Evolutionary conservation across 2,113 vertebrate genomes (phyloP).

Genomic region (Centrocercus urophasianus): DNA sequence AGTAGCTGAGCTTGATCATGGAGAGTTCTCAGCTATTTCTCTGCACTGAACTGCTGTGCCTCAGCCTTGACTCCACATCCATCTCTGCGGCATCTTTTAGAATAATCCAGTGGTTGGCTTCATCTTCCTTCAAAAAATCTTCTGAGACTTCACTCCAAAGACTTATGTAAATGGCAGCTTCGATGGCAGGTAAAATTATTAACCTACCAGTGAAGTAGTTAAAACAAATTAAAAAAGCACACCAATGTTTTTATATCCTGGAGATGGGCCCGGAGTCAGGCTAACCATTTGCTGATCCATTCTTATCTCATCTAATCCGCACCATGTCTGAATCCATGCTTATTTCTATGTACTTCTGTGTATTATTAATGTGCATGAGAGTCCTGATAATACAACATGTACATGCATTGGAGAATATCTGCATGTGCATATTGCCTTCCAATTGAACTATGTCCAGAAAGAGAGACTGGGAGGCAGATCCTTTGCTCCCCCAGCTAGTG

Average conservation of each 20-base stretch:
- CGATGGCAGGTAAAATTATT: background rate
- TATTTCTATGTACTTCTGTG: constrained; percentile 9
- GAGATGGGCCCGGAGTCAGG: background rate
- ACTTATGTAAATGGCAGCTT: background rate
- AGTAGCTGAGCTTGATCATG: background rate
- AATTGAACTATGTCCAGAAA: constrained; percentile 21
- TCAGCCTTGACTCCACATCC: background rate
- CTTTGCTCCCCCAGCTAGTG: constrained; percentile 11
- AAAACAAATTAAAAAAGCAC: background rate
- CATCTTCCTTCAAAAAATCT: background rate
- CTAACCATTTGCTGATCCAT: background rate
- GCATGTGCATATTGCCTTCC: constrained; percentile 22
- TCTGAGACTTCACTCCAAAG: background rate
- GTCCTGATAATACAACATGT: constrained; percentile 13
- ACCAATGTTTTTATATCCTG: background rate
- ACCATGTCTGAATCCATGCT: background rate
- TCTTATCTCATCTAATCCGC: constrained; percentile 11
- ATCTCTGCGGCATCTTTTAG: background rate
- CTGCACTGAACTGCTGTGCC: background rate
- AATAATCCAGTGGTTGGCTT: background rate
- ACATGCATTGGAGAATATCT: constrained; percentile 30
- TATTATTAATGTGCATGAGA: constrained; percentile 4
- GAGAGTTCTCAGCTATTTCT: background rate
- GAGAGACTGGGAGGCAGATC: constrained; percentile 26
- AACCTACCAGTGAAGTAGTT: background rate